Evolutionary conservation across 1,140 invertebrate genomes (phyloP), one percentile per base, ranked within the genome.

Genomic region (Babylonia areolata): DNA sequence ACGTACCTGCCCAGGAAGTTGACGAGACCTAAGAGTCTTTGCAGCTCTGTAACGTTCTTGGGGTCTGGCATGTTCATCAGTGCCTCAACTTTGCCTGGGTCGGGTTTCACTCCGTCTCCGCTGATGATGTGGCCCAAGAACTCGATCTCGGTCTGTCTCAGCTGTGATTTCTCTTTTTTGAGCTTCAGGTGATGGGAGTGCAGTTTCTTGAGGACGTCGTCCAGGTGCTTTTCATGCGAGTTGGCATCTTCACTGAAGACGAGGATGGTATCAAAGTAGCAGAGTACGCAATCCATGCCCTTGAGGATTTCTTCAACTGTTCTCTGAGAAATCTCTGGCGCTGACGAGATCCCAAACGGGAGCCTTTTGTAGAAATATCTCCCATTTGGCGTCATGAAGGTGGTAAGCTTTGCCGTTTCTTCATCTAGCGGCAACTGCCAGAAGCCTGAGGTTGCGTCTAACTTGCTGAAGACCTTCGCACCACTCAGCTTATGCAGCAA

Each of bases 71-170:
- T 46, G 3, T 46, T 46, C 2, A 46, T n/a, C 9, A 81, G 5
- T 3, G 79, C 79, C 28, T 81, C 79, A 46, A 81, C n/a, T n/a
- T 81, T 81, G 37, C 39, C 9, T 46, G 39, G 79, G 79, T 81
- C 79, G 9, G 40, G 37, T 9, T 46, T 40, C 2, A 46, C 23
- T 11, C 39, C 79, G 39, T 81, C 40, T 46, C 31, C 46, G 28
- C 40, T 46, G 46, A 81, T 81, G 39, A 81, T 3, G n/a, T 81
- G 40, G 6, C 79, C 79, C 2, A 81, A 15, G 31, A 46, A 81
- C 2, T 23, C 9, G n/a, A 81, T 54, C n/a, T 46, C 40, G 5
- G 28, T 20, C 39, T 81, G 11, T 3, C 9, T 12, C 2, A 11
- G n/a, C 39, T 81, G 3, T 11, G 5, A 54, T 46, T 81, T 81